Base-by-base conservation (phyloP, 1,140 invertebrate species). In the Diabrotica undecimpunctata region DNA sequence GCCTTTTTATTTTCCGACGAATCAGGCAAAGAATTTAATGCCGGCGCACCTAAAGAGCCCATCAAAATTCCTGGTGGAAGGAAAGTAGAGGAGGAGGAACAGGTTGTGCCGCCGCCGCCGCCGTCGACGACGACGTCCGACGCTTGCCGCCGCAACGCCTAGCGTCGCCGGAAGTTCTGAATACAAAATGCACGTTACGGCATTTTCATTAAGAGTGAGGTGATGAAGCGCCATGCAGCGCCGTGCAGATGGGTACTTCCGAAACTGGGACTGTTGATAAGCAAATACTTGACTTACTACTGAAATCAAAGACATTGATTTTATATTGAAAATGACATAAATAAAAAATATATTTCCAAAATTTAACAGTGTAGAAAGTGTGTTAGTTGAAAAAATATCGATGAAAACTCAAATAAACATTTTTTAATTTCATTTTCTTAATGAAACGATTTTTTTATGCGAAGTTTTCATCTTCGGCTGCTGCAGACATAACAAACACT, bases 171-270 rank as follows among this genome's bases (percentile, higher is more conserved):
- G 5, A 39, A 61, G 68, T 64, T 61, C 66, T 68, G 69, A 68
- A 70, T 70, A 68, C 69, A 60, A 70, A 70, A 68, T 68, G 67
- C 66, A 70, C 62, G 70, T 65, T 61, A 67, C 71, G 72, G 70
- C 71, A 72, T 74, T 74, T 74, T 74, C 72, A 74, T 74, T 74
- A 74, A 72, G 67, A 64, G 66, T 64, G 65, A 71, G 64, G 71
- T 74, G 72, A 74, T 74, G 72, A 72, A 74, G 71, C 69, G 66
- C 67, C 41, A 6, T 46, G 3, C 41, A 46, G 41, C 2, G 41
- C 41, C n/a, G 41, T 46, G n/a, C 41, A 46, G 8, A 46, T n/a
- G 25, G 25, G 25, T 25, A 25, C 25, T 25, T 25, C 25, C 25
- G 25, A 25, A 25, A 25, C 25, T 25, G 25, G 25, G 25, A 25